Conservation (phyloP, 2,888 invertebrate species). For the Scaptomyza caliginosa region DNA sequence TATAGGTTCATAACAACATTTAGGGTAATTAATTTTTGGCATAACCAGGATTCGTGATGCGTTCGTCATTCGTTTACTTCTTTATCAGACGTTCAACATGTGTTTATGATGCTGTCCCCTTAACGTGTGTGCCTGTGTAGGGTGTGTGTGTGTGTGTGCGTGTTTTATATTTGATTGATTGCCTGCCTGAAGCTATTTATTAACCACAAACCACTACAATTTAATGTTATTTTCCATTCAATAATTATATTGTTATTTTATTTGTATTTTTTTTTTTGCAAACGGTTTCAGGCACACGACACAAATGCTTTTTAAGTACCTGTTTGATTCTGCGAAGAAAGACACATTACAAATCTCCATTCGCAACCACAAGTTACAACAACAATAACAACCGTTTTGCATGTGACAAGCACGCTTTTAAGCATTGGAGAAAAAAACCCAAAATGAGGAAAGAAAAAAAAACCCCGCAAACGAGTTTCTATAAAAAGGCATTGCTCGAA, state of each 20-base stretch:
- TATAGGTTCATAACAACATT: neutral
- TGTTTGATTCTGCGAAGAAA: neutral
- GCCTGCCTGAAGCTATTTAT: slow-evolving; percentile 39
- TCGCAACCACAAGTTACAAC: neutral
- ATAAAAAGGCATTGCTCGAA: slow-evolving; percentile 2
- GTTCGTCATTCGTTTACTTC: slow-evolving; percentile 27
- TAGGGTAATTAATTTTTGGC: neutral
- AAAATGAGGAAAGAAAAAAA: slow-evolving; percentile 32
- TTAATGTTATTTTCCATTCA: slow-evolving; percentile 34
- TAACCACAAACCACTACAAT: slow-evolving; percentile 23
- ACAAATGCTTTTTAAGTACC: neutral
- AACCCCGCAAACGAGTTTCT: slow-evolving; percentile 41
- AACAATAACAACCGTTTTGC: neutral
- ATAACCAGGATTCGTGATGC: slow-evolving; percentile 1
- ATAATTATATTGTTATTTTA: slow-evolving; percentile 25
- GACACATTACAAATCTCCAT: neutral
- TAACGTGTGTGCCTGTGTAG: neutral
- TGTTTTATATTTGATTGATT: slow-evolving; percentile 54
- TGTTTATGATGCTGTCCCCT: slow-evolving; percentile 35
- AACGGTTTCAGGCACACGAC: slow-evolving; percentile 2
- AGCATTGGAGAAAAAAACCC: slow-evolving; percentile 10
- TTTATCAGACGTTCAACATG: slow-evolving; percentile 52
- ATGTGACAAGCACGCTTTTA: neutral
- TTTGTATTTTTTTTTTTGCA: too few species aligned
- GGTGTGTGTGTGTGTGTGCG: slow-evolving; percentile 16